Percentiles rank a stretch among this genome's conserved stretches.
phyloP scores from a whole-genome alignment of 2,888 invertebrate species.

The Morpho deidamia region DNA sequence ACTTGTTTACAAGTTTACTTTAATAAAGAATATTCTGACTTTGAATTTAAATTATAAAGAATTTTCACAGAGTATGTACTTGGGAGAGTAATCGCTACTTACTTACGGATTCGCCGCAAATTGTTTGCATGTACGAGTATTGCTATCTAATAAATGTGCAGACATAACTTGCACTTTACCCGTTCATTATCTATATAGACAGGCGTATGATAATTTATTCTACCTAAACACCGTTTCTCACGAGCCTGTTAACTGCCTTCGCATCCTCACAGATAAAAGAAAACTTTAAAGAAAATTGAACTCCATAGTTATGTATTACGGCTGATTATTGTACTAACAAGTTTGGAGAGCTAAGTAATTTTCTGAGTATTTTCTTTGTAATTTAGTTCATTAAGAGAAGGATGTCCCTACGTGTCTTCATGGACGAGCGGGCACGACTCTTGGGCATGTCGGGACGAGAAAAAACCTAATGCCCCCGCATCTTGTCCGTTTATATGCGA shows the following conservation, averaged over 20 bases:
- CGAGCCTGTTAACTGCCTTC: constrained; percentile 37
- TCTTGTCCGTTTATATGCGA: constrained; percentile 60
- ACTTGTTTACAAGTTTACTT: no score
- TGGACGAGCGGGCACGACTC: constrained; percentile 56
- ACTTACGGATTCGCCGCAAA: no score
- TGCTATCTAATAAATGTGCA: not conserved
- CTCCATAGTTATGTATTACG: not conserved
- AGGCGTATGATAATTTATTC: constrained; percentile 35
- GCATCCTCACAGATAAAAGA: constrained; percentile 19
- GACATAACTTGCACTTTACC: constrained; percentile 1
- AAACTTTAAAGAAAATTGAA: constrained; percentile 19
- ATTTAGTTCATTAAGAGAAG: constrained; percentile 74
- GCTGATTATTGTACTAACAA: not conserved
- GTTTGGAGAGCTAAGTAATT: constrained; percentile 32
- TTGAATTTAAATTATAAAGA: no score
- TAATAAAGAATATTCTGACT: no score
- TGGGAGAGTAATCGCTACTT: no score
- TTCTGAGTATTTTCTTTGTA: constrained; percentile 33
- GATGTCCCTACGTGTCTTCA: constrained; percentile 73
- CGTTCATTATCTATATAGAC: constrained; percentile 1
- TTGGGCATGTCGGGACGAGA: constrained; percentile 62
- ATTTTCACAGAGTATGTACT: no score
- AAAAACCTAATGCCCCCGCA: constrained; percentile 54
- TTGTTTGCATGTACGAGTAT: no score
- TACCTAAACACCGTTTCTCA: constrained; percentile 48